phyloP scores from a whole-genome alignment of 1,140 invertebrate species.

The Patella vulgata region DNA sequence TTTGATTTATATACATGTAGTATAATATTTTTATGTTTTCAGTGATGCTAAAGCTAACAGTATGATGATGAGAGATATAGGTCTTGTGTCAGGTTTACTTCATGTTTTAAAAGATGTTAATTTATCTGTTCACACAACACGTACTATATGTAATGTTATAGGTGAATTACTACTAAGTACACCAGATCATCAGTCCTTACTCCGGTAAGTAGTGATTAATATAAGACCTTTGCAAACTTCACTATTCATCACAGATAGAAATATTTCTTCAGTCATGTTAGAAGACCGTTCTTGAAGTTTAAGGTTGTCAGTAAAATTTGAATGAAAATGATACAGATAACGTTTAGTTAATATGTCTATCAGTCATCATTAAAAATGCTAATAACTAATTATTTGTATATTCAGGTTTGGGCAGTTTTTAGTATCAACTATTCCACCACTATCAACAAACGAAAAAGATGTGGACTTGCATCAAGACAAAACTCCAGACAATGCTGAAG shows the following conservation, averaged over 20 bases:
- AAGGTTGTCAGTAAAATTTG: too few relatives aligned
- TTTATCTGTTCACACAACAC: conserved; percentile 75
- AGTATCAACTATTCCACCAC: conserved; percentile 76
- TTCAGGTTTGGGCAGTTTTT: conserved; percentile 62
- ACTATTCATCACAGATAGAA: neutral
- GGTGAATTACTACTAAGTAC: conserved; percentile 83
- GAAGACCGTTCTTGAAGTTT: too few relatives aligned
- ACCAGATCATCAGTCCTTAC: conserved; percentile 80
- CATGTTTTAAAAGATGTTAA: conserved; percentile 81
- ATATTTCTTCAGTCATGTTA: neutral
- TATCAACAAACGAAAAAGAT: conserved; percentile 67
- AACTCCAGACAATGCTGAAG: neutral
- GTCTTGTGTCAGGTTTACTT: conserved; percentile 70
- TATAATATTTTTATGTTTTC: too few relatives aligned
- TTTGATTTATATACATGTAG: too few relatives aligned
- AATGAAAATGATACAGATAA: too few relatives aligned
- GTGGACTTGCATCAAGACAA: conserved; percentile 38
- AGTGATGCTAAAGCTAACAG: conserved; percentile 89
- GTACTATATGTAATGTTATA: conserved; percentile 68
- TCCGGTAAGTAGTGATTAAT: conserved; percentile 73
- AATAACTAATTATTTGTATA: too few relatives aligned
- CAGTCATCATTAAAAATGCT: too few relatives aligned
- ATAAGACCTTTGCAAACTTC: neutral
- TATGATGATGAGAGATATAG: conserved; percentile 76
- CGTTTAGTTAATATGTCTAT: too few relatives aligned